phyloP scores from a whole-genome alignment of 2,797 vertebrate species.

The Spizella passerina region DNA sequence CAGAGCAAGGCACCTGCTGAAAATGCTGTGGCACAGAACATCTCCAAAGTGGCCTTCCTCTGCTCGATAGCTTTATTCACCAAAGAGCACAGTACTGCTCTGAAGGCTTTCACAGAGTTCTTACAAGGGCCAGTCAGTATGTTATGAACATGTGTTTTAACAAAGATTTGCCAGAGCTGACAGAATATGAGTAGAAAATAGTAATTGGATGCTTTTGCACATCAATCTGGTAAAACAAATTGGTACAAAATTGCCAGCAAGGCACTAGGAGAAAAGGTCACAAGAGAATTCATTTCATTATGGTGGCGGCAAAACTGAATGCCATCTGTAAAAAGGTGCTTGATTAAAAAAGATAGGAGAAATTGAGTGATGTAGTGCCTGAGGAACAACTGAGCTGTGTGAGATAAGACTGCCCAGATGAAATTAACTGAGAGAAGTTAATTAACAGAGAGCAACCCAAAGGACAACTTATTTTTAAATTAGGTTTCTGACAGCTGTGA shows the following conservation, averaged over 20 bases:
- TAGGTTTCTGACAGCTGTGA: not conserved
- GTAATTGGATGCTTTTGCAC: not conserved
- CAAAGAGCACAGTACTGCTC: not conserved
- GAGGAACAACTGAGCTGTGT: not conserved
- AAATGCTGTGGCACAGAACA: not conserved
- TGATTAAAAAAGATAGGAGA: not conserved
- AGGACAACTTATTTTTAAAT: not conserved
- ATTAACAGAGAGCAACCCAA: not conserved
- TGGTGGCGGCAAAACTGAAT: not conserved
- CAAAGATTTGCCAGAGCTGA: not conserved
- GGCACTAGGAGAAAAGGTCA: not conserved
- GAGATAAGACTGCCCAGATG: not conserved
- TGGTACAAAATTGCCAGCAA: not conserved
- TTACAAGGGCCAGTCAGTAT: not conserved
- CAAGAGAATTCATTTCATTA: not conserved
- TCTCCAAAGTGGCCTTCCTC: not conserved
- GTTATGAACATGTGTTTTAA: not conserved
- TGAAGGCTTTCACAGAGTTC: not conserved
- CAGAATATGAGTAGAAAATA: not conserved
- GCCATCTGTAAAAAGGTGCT: not conserved
- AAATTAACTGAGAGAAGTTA: not conserved
- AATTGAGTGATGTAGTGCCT: not conserved
- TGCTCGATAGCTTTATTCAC: not conserved
- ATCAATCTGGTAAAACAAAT: not conserved
- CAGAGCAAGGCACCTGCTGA: not conserved